These are phyloP conservation scores for Callyntrura guangdongensis DNA, from an alignment of 2,888 invertebrate genomes.

Conservation along the genomic window DNA sequence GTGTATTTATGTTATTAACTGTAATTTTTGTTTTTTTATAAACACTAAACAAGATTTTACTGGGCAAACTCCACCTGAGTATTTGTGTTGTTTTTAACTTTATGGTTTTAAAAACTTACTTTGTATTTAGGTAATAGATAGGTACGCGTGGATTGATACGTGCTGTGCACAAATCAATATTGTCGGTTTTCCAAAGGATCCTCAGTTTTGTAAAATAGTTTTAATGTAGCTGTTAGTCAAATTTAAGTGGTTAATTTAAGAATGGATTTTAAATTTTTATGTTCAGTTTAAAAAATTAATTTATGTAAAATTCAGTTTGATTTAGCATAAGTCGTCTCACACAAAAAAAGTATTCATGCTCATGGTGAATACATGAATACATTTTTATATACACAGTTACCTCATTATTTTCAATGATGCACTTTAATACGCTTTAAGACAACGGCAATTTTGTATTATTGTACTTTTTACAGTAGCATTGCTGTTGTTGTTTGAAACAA, in stretches of 20 bases:
- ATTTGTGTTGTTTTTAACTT: slow-evolving; percentile 5
- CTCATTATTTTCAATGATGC: slow-evolving; percentile 53
- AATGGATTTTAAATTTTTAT: slow-evolving; percentile 4
- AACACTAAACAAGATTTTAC: not conserved
- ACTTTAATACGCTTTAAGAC: slow-evolving; percentile 73
- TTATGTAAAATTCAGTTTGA: not conserved
- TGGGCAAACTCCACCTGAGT: slow-evolving; percentile 46
- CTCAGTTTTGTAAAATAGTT: slow-evolving; percentile 75
- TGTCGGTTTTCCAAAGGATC: slow-evolving; percentile 75
- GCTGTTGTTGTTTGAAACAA: slow-evolving; percentile 41
- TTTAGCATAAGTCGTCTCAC: not conserved
- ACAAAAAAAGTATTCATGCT: not conserved
- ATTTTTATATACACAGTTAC: slow-evolving; percentile 58
- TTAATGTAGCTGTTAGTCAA: not conserved
- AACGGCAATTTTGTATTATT: not conserved
- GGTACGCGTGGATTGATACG: slow-evolving; percentile 13
- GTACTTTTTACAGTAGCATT: not conserved
- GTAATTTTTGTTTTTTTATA: not conserved
- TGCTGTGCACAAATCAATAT: slow-evolving; percentile 51
- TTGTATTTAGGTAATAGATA: not conserved
- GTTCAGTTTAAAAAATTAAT: not conserved
- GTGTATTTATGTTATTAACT: slow-evolving; percentile 47
- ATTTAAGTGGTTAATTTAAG: not conserved
- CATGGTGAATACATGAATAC: not conserved
- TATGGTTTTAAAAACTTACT: not conserved